Evolutionary conservation across 2,113 vertebrate genomes (phyloP).

Genomic region (Lasiurus borealis): DNA sequence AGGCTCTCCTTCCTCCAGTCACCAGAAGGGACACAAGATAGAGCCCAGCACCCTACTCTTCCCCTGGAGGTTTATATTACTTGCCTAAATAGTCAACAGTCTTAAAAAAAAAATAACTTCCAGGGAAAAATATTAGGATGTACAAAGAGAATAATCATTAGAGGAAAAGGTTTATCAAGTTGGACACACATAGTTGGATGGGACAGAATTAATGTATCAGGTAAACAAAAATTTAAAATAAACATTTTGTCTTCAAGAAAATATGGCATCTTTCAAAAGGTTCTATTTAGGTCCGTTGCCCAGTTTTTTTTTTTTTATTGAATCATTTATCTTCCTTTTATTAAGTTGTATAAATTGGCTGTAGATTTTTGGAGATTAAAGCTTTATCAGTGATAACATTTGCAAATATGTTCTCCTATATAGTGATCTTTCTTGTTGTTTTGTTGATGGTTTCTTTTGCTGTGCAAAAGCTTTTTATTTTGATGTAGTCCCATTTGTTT

Average conservation of each 20-base stretch:
- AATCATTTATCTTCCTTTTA: no score
- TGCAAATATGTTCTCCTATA: no score
- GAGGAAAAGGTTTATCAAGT: not conserved
- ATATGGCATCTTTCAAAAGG: no score
- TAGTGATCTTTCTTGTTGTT: no score
- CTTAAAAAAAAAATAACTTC: not conserved
- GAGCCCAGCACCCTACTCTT: not conserved
- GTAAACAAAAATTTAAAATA: conserved; percentile 2
- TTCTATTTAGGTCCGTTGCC: no score
- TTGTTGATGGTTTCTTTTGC: no score
- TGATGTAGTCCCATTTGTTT: no score
- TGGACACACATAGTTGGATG: not conserved
- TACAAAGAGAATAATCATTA: not conserved
- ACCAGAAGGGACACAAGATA: not conserved
- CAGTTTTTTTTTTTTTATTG: no score
- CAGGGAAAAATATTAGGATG: not conserved
- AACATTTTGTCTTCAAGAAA: not conserved
- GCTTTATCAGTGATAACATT: no score
- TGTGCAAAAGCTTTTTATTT: no score
- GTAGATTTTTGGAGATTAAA: no score
- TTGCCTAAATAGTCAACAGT: not conserved
- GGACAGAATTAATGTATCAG: not conserved
- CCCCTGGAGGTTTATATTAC: not conserved
- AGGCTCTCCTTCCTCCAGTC: not conserved
- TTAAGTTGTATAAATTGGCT: no score